Conservation (phyloP, 92 coral and sea anemone genomes). For the Palythoa grandis region DNA sequence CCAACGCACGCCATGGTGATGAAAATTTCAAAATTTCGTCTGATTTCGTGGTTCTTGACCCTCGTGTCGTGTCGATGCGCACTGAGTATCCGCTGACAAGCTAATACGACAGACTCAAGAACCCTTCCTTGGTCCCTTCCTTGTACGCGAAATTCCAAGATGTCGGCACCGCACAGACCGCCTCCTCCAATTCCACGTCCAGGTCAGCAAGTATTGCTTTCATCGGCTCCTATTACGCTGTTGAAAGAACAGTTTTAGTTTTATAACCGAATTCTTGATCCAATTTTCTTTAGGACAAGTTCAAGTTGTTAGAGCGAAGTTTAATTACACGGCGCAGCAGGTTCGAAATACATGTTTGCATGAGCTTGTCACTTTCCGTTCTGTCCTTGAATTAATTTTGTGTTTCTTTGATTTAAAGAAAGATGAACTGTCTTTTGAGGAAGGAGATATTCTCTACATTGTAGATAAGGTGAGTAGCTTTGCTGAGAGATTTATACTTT, state of each 20-base stretch:
- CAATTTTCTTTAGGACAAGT: constrained; percentile 80
- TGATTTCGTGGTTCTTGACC: too few relatives aligned
- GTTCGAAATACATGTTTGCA: constrained; percentile 33
- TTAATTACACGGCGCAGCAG: constrained; percentile 94
- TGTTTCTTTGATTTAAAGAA: constrained; percentile 62
- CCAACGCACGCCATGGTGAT: too few relatives aligned
- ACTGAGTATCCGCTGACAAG: constrained; percentile 43
- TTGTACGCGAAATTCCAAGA: constrained; percentile 41
- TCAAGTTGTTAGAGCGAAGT: constrained; percentile 89
- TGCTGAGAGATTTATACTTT: too few relatives aligned
- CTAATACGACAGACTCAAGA: background rate
- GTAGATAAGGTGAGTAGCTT: constrained; percentile 77
- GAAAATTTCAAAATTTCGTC: too few relatives aligned
- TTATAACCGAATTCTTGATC: background rate
- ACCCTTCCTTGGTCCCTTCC: constrained; percentile 29
- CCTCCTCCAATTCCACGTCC: constrained; percentile 99
- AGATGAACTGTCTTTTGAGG: constrained; percentile 96
- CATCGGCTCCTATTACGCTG: background rate
- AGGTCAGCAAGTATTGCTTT: constrained; percentile 59
- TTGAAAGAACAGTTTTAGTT: background rate
- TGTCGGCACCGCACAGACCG: constrained; percentile 88
- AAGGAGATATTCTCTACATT: constrained; percentile 95
- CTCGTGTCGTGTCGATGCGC: constrained; percentile 34
- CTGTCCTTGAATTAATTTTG: background rate
- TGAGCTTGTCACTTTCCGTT: background rate